These are phyloP conservation scores for Callimorpha dominula DNA, from an alignment of 2,888 invertebrate genomes.

Conservation along the genomic window DNA sequence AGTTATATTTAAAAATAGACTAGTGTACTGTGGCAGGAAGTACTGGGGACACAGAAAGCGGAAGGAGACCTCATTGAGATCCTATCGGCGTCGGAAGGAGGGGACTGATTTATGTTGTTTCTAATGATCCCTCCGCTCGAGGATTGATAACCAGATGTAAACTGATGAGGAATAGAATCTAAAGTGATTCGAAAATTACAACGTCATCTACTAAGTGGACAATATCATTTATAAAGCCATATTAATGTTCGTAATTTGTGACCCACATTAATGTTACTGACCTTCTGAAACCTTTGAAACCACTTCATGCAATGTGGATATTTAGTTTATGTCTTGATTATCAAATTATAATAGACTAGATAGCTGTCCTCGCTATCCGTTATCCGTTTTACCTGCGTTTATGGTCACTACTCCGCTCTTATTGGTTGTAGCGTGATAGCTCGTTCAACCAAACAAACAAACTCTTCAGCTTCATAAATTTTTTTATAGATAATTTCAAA, in stretches of 20 bases:
- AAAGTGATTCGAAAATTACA: slow-evolving; percentile 26
- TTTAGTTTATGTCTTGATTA: no score
- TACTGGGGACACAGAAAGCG: slow-evolving; percentile 39
- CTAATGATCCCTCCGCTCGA: slow-evolving; percentile 45
- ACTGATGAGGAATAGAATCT: slow-evolving; percentile 25
- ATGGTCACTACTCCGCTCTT: no score
- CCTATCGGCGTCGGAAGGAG: slow-evolving; percentile 46
- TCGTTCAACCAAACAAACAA: no score
- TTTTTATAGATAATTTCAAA: not conserved
- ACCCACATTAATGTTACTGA: not conserved
- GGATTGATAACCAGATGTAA: slow-evolving; percentile 48
- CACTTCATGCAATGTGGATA: no score
- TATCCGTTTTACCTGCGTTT: not conserved
- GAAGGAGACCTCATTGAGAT: slow-evolving; percentile 51
- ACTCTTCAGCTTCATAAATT: no score
- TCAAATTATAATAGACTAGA: not conserved
- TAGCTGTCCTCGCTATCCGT: no score
- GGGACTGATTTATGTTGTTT: slow-evolving; percentile 51
- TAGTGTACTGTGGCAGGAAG: slow-evolving; percentile 22
- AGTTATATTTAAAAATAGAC: slow-evolving; percentile 3
- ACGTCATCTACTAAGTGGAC: slow-evolving; percentile 22
- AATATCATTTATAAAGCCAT: not conserved
- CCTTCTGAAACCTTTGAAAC: no score
- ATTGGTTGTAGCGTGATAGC: no score
- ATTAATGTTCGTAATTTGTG: not conserved